A percentile compares a stretch with the other conserved stretches of the same genome.
These are phyloP conservation scores for Hippasteria phrygiana DNA, from an alignment of 53 echinoderm and acorn worm genomes.

Conservation along the genomic window DNA sequence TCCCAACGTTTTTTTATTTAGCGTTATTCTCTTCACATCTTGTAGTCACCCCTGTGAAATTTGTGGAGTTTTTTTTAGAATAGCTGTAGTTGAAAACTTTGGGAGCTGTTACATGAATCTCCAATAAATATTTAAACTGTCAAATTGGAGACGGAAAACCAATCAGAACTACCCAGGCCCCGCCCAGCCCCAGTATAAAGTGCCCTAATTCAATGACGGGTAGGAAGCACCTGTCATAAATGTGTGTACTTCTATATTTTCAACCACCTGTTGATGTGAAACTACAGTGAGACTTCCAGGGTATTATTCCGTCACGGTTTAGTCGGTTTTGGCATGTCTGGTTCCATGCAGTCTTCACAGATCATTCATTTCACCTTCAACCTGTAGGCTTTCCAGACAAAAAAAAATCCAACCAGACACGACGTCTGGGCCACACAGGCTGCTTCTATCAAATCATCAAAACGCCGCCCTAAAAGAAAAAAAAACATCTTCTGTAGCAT, in stretches of 20 bases:
- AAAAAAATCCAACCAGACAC: background rate
- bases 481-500: background rate
- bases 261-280: background rate
- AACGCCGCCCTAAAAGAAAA: background rate
- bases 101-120: too few relatives aligned
- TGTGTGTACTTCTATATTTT: background rate
- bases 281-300: background rate
- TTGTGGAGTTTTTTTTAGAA: too few relatives aligned
- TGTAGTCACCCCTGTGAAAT: too few relatives aligned
- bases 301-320: background rate
- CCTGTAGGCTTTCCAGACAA: background rate
- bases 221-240: background rate
- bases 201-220: too few relatives aligned
- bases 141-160: too few relatives aligned
- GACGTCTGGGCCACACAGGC: background rate
- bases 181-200: too few relatives aligned
- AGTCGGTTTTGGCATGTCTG: background rate
- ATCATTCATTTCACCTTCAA: background rate
- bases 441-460: background rate
- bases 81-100: too few relatives aligned
- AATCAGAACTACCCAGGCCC: too few relatives aligned
- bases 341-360: background rate
- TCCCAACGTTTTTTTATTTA: too few relatives aligned
- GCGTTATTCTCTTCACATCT: too few relatives aligned
- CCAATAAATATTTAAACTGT: too few relatives aligned